Conservation (phyloP, 2,797 vertebrate genomes). For the Florisuga fusca region DNA sequence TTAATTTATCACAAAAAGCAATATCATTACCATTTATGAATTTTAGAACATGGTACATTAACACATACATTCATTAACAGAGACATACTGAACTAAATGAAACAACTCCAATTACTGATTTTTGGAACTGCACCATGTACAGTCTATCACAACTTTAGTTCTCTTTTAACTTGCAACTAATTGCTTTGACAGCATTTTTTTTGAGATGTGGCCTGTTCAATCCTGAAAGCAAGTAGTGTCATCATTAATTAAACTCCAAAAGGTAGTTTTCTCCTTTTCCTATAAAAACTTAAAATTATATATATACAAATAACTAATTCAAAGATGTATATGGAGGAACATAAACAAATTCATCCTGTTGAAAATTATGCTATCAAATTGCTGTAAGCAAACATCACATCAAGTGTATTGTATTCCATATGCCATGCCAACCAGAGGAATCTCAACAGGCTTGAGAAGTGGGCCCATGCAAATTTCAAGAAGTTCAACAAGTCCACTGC, state of each 20-base stretch:
- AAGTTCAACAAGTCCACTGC: too few species aligned
- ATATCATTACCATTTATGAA: neutral
- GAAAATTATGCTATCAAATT: neutral
- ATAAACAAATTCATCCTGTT: neutral
- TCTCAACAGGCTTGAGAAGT: too few species aligned
- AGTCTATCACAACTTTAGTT: neutral
- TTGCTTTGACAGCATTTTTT: neutral
- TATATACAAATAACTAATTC: neutral
- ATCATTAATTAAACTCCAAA: constrained; percentile 8
- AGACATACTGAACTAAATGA: neutral
- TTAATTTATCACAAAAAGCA: neutral
- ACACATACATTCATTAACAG: neutral
- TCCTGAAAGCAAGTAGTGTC: neutral
- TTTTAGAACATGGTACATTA: neutral
- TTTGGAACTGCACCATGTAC: neutral
- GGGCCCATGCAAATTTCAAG: too few species aligned
- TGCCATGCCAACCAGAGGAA: too few species aligned
- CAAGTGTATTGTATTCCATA: neutral
- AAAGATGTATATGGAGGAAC: neutral
- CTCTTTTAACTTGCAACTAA: neutral
- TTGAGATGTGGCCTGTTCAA: neutral
- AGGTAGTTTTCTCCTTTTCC: neutral
- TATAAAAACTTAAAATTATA: neutral
- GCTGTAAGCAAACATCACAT: neutral
- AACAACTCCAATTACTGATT: neutral